These are phyloP conservation scores for Falco rusticolus DNA, from an alignment of 2,797 vertebrate genomes.

Conservation along the genomic window DNA sequence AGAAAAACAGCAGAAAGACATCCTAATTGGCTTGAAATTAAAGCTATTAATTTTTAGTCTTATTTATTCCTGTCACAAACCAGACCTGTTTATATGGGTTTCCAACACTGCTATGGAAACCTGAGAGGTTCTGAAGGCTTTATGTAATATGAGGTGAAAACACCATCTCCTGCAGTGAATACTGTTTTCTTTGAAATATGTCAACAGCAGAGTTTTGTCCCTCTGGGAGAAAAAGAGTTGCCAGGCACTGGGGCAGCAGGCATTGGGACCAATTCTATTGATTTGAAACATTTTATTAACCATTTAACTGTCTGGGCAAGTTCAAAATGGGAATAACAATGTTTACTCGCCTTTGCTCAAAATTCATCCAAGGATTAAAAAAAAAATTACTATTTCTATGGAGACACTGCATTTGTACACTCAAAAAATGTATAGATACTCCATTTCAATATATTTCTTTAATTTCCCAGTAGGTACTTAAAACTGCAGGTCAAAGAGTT, in stretches of 20 bases:
- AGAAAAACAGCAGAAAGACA: not conserved
- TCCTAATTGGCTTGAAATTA: constrained; percentile 42
- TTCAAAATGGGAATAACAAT: not conserved
- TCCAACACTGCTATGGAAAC: constrained; percentile 50
- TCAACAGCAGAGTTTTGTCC: not conserved
- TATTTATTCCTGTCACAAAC: constrained; percentile 29
- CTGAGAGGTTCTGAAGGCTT: constrained; percentile 25
- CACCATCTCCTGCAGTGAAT: not conserved
- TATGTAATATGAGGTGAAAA: constrained; percentile 1
- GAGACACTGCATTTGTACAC: not conserved
- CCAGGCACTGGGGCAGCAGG: constrained; percentile 2
- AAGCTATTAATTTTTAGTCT: constrained; percentile 52
- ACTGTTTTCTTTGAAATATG: not conserved
- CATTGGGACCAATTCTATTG: not conserved
- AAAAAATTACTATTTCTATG: not conserved
- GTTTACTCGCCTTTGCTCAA: not conserved
- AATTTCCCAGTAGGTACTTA: not conserved
- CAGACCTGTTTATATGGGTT: not conserved
- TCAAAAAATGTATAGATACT: not conserved
- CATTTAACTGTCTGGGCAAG: not conserved
- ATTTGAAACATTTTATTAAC: not conserved
- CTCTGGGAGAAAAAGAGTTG: constrained; percentile 4
- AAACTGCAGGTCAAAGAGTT: not conserved
- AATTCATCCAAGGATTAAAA: not conserved
- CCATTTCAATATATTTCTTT: not conserved